Evolutionary conservation across 2,888 invertebrate genomes (phyloP).

Genomic region (Synergus umbraculus): DNA sequence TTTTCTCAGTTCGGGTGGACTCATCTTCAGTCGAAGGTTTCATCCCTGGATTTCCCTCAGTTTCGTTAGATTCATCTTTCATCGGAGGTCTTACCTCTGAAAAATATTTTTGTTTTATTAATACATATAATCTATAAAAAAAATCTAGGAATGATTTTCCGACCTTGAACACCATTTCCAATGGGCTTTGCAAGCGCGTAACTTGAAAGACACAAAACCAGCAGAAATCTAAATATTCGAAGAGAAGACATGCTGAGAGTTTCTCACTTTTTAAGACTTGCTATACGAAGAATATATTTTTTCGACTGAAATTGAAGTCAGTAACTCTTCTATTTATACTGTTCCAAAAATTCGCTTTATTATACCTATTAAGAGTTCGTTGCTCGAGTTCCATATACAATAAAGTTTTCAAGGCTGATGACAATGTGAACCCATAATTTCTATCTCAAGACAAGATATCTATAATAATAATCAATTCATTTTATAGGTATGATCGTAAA

Average conservation of each 20-base stretch:
- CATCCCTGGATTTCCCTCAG: no score
- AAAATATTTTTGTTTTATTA: no score
- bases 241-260: neutral
- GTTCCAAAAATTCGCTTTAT: neutral
- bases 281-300: neutral
- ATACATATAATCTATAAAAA: no score
- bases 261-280: neutral
- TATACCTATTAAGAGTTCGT: neutral
- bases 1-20: no score
- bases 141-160: neutral
- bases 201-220: neutral
- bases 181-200: neutral
- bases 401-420: no score
- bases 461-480: no score
- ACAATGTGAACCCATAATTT: no score
- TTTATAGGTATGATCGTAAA: no score
- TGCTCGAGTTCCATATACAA: neutral
- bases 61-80: no score
- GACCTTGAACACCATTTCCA: neutral
- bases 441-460: no score
- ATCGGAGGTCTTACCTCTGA: no score
- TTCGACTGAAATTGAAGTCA: neutral
- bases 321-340: slow-evolving; percentile 14
- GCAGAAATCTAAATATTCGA: neutral
- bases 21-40: no score